Percentiles rank a stretch among this genome's conserved stretches.
Conservation (phyloP, 2,888 invertebrate species). For the Hetaerina titia region DNA sequence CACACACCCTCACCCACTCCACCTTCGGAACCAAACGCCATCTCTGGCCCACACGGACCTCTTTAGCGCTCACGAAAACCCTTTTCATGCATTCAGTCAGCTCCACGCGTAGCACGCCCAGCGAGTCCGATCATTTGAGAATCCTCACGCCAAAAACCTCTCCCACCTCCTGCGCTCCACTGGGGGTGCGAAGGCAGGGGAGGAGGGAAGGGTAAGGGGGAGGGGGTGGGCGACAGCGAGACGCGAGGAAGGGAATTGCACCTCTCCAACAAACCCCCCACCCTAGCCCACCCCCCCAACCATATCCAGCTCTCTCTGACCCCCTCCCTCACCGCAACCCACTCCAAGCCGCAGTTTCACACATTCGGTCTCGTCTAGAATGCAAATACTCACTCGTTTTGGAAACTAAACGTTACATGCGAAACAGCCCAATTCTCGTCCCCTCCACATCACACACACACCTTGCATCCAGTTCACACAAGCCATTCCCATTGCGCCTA, state of each 20-base stretch:
- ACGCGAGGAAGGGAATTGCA: not conserved
- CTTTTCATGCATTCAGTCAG: not conserved
- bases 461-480: not conserved
- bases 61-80: not conserved
- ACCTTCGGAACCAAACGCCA: not conserved
- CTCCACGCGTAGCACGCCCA: not conserved
- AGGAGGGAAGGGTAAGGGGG: not conserved
- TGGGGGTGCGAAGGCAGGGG: not conserved
- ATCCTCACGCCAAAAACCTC: slow-evolving; percentile 37
- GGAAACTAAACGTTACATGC: slow-evolving; percentile 34
- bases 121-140: slow-evolving; percentile 26
- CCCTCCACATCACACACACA: not conserved
- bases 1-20: not conserved
- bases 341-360: not conserved
- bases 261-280: not conserved
- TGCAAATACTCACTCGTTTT: slow-evolving; percentile 54
- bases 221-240: not conserved
- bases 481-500: not conserved
- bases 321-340: not conserved
- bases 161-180: not conserved
- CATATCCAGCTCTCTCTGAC: not conserved
- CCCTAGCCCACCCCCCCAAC: not conserved
- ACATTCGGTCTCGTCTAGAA: slow-evolving; percentile 36
- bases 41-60: not conserved
- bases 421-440: not conserved